phyloP scores from a whole-genome alignment of 2,797 vertebrate species.

The Coilia nasus region DNA sequence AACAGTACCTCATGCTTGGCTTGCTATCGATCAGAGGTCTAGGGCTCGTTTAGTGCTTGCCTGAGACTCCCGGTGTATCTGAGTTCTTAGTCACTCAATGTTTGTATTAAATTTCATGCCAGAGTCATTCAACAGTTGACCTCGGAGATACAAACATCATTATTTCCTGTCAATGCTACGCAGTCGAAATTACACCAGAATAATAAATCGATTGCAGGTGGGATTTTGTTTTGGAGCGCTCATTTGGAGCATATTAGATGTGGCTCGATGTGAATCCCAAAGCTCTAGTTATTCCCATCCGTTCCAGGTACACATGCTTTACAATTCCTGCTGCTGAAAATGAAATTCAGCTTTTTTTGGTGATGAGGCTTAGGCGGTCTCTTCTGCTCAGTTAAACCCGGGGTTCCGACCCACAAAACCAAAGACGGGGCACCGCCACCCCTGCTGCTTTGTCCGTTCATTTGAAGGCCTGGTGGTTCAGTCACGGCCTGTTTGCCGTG shows the following conservation, averaged over 20 bases:
- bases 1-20: slow-evolving; percentile 14
- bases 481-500: neutral
- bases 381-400: neutral
- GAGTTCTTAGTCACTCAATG: neutral
- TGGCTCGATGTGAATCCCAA: neutral
- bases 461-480: neutral
- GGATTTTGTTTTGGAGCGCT: neutral
- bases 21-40: slow-evolving; percentile 16
- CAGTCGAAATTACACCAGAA: neutral
- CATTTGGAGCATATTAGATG: neutral
- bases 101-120: neutral
- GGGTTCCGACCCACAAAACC: neutral
- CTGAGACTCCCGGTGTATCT: neutral
- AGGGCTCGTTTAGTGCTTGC: slow-evolving; percentile 2
- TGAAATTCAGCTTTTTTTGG: neutral
- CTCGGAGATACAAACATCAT: neutral
- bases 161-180: neutral
- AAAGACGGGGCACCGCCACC: neutral
- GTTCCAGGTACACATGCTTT: neutral
- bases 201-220: neutral
- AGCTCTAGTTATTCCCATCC: neutral
- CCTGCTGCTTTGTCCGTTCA: slow-evolving; percentile 1
- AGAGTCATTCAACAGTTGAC: neutral
- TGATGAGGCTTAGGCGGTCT: neutral
- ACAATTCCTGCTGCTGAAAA: neutral